phyloP scores from a whole-genome alignment of 2,888 invertebrate species.

The Coleophora flavipennella region DNA sequence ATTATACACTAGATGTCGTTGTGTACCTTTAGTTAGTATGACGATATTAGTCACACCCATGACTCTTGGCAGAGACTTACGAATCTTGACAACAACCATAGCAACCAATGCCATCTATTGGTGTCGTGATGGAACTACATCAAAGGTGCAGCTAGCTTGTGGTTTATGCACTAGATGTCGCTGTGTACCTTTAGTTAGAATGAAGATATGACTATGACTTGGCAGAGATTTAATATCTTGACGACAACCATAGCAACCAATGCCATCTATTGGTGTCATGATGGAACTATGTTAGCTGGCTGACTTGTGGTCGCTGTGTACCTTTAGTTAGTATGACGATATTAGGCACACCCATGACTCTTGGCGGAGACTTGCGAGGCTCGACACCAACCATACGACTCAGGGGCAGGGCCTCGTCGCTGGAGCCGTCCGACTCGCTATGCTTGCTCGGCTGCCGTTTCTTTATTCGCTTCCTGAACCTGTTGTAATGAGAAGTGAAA shows the following conservation, averaged over 20 bases:
- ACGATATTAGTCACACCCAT: too few species aligned
- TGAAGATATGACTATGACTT: too few species aligned
- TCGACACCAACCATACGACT: conserved; percentile 41
- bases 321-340: conserved; percentile 36
- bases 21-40: too few species aligned
- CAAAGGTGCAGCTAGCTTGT: neutral
- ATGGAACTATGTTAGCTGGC: too few species aligned
- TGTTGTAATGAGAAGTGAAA: conserved; percentile 15
- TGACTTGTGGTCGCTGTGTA: too few species aligned
- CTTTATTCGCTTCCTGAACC: conserved; percentile 57
- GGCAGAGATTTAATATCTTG: neutral
- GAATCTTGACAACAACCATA: neutral
- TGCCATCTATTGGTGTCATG: conserved; percentile 5
- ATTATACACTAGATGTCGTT: too few species aligned
- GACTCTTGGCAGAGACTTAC: neutral
- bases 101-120: neutral
- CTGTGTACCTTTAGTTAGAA: neutral
- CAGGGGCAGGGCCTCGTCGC: conserved; percentile 52
- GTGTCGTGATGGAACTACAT: too few species aligned
- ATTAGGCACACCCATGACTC: conserved; percentile 44
- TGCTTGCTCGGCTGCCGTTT: conserved; percentile 38
- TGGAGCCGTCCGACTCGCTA: conserved; percentile 51
- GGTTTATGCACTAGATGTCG: neutral
- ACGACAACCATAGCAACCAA: conserved; percentile 27
- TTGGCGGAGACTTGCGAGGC: conserved; percentile 25